Evolutionary conservation across 1,140 invertebrate species (phyloP).

Genomic region (Mactra quadrangularis): DNA sequence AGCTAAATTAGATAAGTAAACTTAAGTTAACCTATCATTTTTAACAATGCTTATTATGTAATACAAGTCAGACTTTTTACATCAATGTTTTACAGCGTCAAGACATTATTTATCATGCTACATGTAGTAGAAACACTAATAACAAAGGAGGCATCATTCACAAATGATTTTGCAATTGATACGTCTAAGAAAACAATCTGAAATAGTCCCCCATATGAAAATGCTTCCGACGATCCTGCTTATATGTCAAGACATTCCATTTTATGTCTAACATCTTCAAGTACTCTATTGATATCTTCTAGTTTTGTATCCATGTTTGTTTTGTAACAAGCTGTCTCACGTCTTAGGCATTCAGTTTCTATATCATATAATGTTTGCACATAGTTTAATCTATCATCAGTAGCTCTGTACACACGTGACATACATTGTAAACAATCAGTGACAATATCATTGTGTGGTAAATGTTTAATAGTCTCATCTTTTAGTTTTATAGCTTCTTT

Average conservation of each 20-base stretch:
- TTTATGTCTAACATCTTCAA: slow-evolving; percentile 9
- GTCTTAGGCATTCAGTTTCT: slow-evolving; percentile 40
- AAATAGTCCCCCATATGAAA: no score
- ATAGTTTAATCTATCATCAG: slow-evolving; percentile 18
- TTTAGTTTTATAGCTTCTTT: slow-evolving; percentile 30
- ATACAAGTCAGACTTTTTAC: no score
- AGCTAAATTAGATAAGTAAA: no score
- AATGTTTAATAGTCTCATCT: background rate
- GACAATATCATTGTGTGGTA: slow-evolving; percentile 33
- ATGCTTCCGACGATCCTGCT: no score
- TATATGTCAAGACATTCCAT: slow-evolving; percentile 18
- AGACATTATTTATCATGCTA: no score
- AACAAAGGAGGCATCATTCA: no score
- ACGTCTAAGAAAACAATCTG: no score
- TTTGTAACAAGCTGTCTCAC: background rate
- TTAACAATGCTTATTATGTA: no score
- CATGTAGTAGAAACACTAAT: no score
- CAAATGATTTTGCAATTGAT: no score
- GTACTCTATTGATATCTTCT: background rate
- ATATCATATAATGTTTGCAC: slow-evolving; percentile 32
- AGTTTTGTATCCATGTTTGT: background rate
- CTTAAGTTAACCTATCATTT: no score
- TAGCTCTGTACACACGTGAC: slow-evolving; percentile 11
- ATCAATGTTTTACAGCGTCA: no score
- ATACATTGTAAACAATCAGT: slow-evolving; percentile 46